A percentile compares a stretch with the other conserved stretches of the same genome.
phyloP scores from a whole-genome alignment of 2,113 vertebrate species.

The Istiophorus platypterus region DNA sequence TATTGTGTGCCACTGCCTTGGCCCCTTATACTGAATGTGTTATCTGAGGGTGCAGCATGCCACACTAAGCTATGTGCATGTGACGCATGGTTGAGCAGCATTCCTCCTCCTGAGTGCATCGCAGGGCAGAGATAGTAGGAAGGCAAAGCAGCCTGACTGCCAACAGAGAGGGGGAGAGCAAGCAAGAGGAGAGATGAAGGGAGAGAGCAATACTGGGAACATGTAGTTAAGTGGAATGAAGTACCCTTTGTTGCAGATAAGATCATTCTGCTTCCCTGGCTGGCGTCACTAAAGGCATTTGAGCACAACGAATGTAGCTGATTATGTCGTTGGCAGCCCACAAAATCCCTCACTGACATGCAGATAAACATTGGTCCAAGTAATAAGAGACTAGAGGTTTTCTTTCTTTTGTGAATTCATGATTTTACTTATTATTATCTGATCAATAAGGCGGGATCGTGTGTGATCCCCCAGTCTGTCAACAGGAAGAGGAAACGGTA shows the following conservation, averaged over 20 bases:
- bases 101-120: conserved; percentile 76
- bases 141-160: conserved; percentile 65
- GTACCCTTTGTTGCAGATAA: conserved; percentile 79
- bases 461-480: conserved; percentile 1
- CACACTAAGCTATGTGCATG: conserved; percentile 80
- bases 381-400: conserved; percentile 33
- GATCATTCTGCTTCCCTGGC: conserved; percentile 72
- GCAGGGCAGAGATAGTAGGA: conserved; percentile 77
- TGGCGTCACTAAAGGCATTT: conserved; percentile 61
- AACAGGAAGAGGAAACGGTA: neutral
- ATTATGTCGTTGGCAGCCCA: conserved; percentile 59
- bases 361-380: conserved; percentile 46
- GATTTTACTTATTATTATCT: conserved; percentile 32
- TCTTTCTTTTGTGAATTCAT: neutral
- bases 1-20: conserved; percentile 80
- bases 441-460: neutral
- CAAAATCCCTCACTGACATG: conserved; percentile 38
- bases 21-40: conserved; percentile 78
- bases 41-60: conserved; percentile 77
- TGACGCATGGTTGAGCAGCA: conserved; percentile 78
- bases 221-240: conserved; percentile 77
- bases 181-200: conserved; percentile 44
- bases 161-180: conserved; percentile 60
- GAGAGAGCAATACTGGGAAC: conserved; percentile 63
- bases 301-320: conserved; percentile 54